Conservation (phyloP, 2,888 invertebrate species). For the Lamellibrachia columna region DNA sequence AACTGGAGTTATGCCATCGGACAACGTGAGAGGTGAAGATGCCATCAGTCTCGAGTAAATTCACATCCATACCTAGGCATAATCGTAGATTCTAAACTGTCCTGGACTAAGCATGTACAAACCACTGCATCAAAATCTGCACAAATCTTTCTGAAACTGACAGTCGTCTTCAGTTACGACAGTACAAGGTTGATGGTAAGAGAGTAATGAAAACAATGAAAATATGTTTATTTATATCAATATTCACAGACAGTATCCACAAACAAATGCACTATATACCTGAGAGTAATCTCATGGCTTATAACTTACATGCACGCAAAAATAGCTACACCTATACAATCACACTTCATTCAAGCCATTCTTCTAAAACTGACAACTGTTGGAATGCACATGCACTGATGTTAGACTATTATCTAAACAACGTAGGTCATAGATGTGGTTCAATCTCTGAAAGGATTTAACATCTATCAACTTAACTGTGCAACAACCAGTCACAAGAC, state of each 20-base stretch:
- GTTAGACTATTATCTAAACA: not conserved
- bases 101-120: too few species aligned
- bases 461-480: too few species aligned
- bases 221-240: slow-evolving; percentile 1
- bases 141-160: not conserved
- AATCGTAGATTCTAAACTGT: too few species aligned
- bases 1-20: too few species aligned
- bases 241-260: slow-evolving; percentile 8
- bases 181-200: not conserved
- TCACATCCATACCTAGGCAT: too few species aligned
- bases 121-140: not conserved
- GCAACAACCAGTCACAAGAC: too few species aligned
- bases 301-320: not conserved
- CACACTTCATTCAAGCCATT: not conserved
- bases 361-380: not conserved
- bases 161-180: not conserved
- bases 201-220: not conserved
- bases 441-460: too few species aligned
- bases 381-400: not conserved
- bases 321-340: not conserved
- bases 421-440: too few species aligned
- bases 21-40: too few species aligned
- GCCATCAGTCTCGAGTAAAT: too few species aligned
- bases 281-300: not conserved
- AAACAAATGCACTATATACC: not conserved